Evolutionary conservation across 2,113 vertebrate genomes (phyloP), one percentile per base, ranked within the genome.

Genomic region (Hystrix brachyura): DNA sequence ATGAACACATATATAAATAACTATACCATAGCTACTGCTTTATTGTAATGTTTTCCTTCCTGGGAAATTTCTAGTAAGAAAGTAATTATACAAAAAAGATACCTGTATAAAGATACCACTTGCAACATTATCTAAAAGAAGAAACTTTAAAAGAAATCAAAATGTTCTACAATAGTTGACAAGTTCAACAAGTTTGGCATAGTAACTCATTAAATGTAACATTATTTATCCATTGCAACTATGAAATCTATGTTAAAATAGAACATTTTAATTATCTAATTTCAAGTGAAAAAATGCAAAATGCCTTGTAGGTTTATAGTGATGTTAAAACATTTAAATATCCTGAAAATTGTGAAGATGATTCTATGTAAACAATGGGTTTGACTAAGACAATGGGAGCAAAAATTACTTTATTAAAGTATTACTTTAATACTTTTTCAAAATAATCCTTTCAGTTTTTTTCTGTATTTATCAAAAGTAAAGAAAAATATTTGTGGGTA

Each of bases 51-150:
- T 78, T 94, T 7, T 80, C 48, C 78, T 62, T 94, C 91, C 46
- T 34, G 55, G 48, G 76, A 90, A 95, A 81, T 74, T 84, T 74
- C 48, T 94, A 87, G 78, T 87, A 84, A 60, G 67, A 95, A 94
- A 81, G n/a, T 87, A 88, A 93, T 93, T 93, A 87, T 53, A 79
- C 6, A 38, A 88, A 85, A 87, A 65, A 25, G 0, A 69, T 51
- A 79, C 11, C 25, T 62, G 15, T 65, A 55, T 83, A 48, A 94
- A 78, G 59, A 84, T 90, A 46, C 10, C 67, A 85, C n/a, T 29
- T 93, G 43, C 46, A 65, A 32, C 82, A 34, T 65, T 85, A 89
- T 67, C 29, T 81, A 55, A 89, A 83, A n/a, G 46, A 81, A 67
- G 12, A 51, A 80, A 57, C 69, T 13, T 53, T 96, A 19, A 74